These are phyloP conservation scores for Limosa lapponica DNA, from an alignment of 2,797 vertebrate species.

Conservation along the genomic window DNA sequence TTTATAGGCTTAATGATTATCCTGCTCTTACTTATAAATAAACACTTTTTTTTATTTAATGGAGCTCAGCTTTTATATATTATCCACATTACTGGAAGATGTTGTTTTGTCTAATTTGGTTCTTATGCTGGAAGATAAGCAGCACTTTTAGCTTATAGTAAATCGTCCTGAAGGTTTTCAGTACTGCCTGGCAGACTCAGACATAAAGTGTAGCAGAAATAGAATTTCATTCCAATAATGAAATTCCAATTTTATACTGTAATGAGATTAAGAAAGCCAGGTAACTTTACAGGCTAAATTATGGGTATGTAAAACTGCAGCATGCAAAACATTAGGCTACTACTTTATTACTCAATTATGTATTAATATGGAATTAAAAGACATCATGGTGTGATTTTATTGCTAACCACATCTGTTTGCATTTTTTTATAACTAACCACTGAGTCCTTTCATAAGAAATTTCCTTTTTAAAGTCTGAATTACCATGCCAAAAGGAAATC, in stretches of 20 bases:
- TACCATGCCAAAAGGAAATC: constrained; percentile 21
- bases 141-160: neutral
- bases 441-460: constrained; percentile 22
- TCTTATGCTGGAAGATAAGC: neutral
- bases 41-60: neutral
- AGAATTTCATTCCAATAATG: constrained; percentile 30
- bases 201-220: neutral
- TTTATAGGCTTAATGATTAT: constrained; percentile 9
- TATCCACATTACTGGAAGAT: neutral
- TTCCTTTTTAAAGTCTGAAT: neutral
- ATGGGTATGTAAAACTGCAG: constrained; percentile 4
- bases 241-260: constrained; percentile 5
- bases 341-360: constrained; percentile 55
- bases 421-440: constrained; percentile 34
- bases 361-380: constrained; percentile 68
- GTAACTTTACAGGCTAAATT: constrained; percentile 27
- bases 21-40: constrained; percentile 2
- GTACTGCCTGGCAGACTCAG: neutral
- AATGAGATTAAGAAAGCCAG: constrained; percentile 23
- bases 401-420: constrained; percentile 48
- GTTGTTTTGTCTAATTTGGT: neutral
- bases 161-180: constrained; percentile 5
- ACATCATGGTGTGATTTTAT: constrained; percentile 23
- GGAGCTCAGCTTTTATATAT: neutral
- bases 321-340: neutral